Conservation (phyloP, 1,140 invertebrate genomes). For the Pygmarrhopalites habei region DNA sequence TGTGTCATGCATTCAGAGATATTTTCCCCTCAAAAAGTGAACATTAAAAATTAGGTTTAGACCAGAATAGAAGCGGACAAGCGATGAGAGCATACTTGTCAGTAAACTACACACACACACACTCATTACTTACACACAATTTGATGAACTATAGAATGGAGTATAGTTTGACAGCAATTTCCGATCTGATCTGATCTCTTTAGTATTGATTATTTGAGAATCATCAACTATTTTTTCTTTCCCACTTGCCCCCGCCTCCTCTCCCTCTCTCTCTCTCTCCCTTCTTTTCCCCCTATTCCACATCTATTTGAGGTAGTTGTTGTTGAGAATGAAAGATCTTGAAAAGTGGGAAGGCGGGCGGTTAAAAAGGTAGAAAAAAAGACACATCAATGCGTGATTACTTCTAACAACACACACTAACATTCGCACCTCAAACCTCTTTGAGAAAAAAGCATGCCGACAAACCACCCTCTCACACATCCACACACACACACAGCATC, state of each 20-base stretch:
- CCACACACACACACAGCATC: constrained; percentile 25
- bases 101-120: too few species aligned
- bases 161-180: constrained; percentile 21
- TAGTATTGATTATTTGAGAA: constrained; percentile 30
- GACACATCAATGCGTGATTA: constrained; percentile 41
- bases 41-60: too few species aligned
- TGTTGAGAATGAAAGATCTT: too few species aligned
- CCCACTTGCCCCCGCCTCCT: not conserved
- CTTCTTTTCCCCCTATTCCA: not conserved
- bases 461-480: constrained; percentile 39
- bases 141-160: too few species aligned
- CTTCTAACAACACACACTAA: constrained; percentile 41
- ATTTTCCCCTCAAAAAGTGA: too few species aligned
- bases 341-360: constrained; percentile 30
- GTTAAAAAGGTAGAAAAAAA: constrained; percentile 36
- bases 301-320: too few species aligned
- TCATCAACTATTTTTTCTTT: not conserved
- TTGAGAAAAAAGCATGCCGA: constrained; percentile 41
- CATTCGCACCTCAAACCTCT: constrained; percentile 40
- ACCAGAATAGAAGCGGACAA: too few species aligned
- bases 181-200: constrained; percentile 30
- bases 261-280: not conserved
- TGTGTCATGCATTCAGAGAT: too few species aligned
- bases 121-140: too few species aligned
- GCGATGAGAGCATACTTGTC: too few species aligned